Base-by-base conservation (phyloP, 1,140 invertebrate genomes). In the Psix sp. region DNA sequence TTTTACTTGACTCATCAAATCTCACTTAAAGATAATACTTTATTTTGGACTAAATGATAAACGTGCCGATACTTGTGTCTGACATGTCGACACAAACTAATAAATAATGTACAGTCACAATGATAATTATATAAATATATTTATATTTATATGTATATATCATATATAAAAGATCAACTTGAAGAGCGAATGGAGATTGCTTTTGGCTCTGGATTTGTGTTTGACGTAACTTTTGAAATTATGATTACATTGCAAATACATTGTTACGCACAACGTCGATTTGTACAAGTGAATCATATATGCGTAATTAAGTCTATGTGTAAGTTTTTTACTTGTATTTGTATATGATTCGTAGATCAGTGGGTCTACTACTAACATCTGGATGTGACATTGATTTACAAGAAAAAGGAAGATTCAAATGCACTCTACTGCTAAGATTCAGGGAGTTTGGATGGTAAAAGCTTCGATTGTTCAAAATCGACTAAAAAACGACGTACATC, bases 191-290 rank as follows among this genome's bases (percentile, higher is more conserved):
- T 51, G 18, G 0, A 56, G 43, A 39, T 26, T 7, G 21, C 14
- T 38, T 16, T 39, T 39, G 14, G 1, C n/a, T 39, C 17, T 10
- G 16, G 16, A 2, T 35, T 35, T 35, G 31, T 7, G 31, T 59
- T 59, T 46, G 5, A 33, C n/a, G 36, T 0, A 21, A 59, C 45
- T 59, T 13, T 3, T 3, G 13, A 17, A 16, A 5, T 11, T 17
- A 36, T 45, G 7, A 3, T 31, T 38, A 9, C 15, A 9, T 36
- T 57, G 46, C 20, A 21, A 33, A 52, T 39, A 56, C 42, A 56
- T 9, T 20, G 10, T 66, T 42, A 52, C 43, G 62, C 62, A 66
- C 62, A 66, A 66, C 62, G 62, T 66, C 62, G 62, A 66, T 48
- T 54, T 40, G 33, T 56, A 66, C 62, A 66, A 66, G 48, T 46